Evolutionary conservation across 2,797 vertebrate species (phyloP).

Genomic region (Coregonus ussuriensis): DNA sequence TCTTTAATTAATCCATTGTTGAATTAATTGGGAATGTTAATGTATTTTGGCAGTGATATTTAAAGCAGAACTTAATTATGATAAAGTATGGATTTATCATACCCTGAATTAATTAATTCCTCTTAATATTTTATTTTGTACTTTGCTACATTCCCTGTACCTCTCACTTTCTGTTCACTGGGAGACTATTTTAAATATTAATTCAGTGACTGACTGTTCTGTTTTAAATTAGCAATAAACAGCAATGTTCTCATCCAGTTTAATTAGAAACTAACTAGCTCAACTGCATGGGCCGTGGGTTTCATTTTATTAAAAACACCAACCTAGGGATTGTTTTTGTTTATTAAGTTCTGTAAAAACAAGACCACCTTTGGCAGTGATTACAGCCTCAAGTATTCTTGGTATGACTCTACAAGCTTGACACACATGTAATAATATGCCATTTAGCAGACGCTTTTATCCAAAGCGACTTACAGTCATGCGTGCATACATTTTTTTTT

Average conservation of each 20-base stretch:
- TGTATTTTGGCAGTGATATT: conserved; percentile 24
- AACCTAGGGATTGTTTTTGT: conserved; percentile 26
- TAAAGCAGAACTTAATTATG: conserved; percentile 32
- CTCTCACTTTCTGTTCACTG: conserved; percentile 49
- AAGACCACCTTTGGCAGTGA: no score
- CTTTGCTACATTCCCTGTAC: conserved; percentile 31
- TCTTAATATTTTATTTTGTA: conserved; percentile 55
- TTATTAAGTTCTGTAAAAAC: not conserved
- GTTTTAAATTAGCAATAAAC: conserved; percentile 39
- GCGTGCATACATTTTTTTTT: no score
- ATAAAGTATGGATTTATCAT: conserved; percentile 48
- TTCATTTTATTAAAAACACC: conserved; percentile 54
- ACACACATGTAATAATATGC: no score
- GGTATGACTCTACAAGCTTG: no score
- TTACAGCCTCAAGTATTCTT: no score
- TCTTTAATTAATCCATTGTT: conserved; percentile 46
- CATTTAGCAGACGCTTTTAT: no score
- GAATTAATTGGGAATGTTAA: conserved; percentile 32
- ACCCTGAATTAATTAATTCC: conserved; percentile 52
- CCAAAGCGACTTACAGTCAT: no score
- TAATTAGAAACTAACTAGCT: conserved; percentile 58
- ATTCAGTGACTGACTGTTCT: conserved; percentile 58
- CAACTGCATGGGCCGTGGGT: conserved; percentile 38
- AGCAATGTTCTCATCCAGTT: conserved; percentile 42
- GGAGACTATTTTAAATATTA: conserved; percentile 70